Evolutionary conservation across 2,797 vertebrate genomes (phyloP).

Genomic region (Glossophaga mutica): DNA sequence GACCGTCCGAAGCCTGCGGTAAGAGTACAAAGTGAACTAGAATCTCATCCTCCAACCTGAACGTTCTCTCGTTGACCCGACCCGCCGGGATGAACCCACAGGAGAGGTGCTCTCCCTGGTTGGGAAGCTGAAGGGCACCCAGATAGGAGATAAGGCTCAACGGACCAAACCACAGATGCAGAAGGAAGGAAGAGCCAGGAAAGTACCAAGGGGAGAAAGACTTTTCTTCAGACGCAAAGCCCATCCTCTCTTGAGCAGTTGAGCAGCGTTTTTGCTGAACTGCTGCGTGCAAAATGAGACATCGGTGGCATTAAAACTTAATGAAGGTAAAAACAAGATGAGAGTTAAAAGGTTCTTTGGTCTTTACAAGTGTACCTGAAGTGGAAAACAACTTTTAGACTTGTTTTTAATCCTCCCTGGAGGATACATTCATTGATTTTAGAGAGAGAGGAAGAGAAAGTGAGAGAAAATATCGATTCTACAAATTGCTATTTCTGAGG

Average conservation of each 20-base stretch:
- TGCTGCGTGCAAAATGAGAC: not conserved
- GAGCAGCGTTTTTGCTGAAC: not conserved
- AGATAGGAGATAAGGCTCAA: slow-evolving; percentile 97
- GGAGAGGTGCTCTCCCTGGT: slow-evolving; percentile 96
- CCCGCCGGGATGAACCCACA: slow-evolving; percentile 94
- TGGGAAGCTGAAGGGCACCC: slow-evolving; percentile 95
- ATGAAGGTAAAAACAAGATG: not conserved
- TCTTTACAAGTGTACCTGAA: not conserved
- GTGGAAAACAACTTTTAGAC: not conserved
- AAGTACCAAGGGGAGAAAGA: slow-evolving; percentile 56
- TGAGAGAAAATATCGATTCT: slow-evolving; percentile 9
- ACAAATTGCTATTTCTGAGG: slow-evolving; percentile 34
- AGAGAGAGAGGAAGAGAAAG: not conserved
- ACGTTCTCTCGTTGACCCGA: slow-evolving; percentile 96
- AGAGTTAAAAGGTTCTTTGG: not conserved
- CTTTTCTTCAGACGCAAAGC: not conserved
- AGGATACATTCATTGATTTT: not conserved
- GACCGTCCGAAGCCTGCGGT: slow-evolving; percentile 95
- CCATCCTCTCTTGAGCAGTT: not conserved
- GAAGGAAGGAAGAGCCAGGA: slow-evolving; percentile 96
- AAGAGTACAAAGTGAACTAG: slow-evolving; percentile 98
- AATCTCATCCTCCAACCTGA: slow-evolving; percentile 98
- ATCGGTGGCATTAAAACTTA: not conserved
- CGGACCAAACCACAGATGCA: slow-evolving; percentile 96
- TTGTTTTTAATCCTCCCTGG: not conserved